A percentile compares a stretch with the other conserved stretches of the same genome.
Conservation (phyloP, 2,888 invertebrate species). For the Oligia fasciuncula region DNA sequence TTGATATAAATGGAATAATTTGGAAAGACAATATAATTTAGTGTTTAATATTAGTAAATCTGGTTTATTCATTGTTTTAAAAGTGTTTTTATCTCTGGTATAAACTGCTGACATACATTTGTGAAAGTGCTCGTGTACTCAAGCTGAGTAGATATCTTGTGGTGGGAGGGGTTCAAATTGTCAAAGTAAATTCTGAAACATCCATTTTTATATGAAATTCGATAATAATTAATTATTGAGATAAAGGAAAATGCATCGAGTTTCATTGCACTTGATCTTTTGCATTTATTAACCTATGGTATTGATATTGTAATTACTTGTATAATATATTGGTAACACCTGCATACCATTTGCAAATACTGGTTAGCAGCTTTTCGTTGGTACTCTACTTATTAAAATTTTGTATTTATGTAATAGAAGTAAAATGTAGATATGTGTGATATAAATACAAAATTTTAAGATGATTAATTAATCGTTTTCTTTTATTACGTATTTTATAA, state of each 20-base stretch:
- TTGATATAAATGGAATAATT: slow-evolving; percentile 83
- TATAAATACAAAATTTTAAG: slow-evolving; percentile 91
- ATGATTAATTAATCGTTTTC: slow-evolving; percentile 86
- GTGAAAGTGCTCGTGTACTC: slow-evolving; percentile 82
- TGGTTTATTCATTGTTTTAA: slow-evolving; percentile 89
- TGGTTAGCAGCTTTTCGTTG: slow-evolving; percentile 90
- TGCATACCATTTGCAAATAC: slow-evolving; percentile 88
- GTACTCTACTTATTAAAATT: slow-evolving; percentile 87
- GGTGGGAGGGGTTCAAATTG: slow-evolving; percentile 79
- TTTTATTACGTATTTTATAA: slow-evolving; percentile 87
- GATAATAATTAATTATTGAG: slow-evolving; percentile 79
- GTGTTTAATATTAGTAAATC: slow-evolving; percentile 89
- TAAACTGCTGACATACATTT: slow-evolving; percentile 82
- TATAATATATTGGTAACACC: slow-evolving; percentile 89
- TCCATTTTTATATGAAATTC: slow-evolving; percentile 82
- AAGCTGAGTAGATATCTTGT: slow-evolving; percentile 78
- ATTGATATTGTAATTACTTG: slow-evolving; percentile 90
- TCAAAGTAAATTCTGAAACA: slow-evolving; percentile 77
- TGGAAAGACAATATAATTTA: slow-evolving; percentile 90
- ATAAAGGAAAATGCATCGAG: slow-evolving; percentile 81
- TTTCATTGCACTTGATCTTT: slow-evolving; percentile 90
- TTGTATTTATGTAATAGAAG: slow-evolving; percentile 91
- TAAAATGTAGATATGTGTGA: slow-evolving; percentile 90
- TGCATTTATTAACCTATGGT: slow-evolving; percentile 91
- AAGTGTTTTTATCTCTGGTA: slow-evolving; percentile 88